A percentile compares a stretch with the other conserved stretches of the same genome.
These are phyloP conservation scores for Notechis scutatus DNA, from an alignment of 2,113 vertebrate genomes.

Conservation along the genomic window DNA sequence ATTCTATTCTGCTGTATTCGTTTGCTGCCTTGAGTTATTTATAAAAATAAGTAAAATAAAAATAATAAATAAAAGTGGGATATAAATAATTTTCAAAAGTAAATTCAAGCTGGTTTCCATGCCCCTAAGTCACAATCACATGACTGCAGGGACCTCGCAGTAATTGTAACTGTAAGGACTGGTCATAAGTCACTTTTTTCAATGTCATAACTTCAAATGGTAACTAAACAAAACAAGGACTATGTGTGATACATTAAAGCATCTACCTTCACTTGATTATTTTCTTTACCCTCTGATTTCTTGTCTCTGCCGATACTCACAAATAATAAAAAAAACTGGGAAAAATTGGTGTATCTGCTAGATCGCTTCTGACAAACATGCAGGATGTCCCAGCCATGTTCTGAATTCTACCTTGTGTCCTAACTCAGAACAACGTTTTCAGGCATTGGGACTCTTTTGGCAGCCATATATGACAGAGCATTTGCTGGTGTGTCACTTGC, in stretches of 20 bases:
- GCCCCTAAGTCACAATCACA: too few relatives aligned
- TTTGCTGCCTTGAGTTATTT: too few relatives aligned
- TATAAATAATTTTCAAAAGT: too few relatives aligned
- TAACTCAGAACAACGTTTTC: neutral
- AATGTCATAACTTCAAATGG: too few relatives aligned
- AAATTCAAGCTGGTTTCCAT: too few relatives aligned
- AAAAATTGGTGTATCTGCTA: neutral
- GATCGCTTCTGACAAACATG: neutral
- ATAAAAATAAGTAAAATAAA: too few relatives aligned
- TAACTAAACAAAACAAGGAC: too few relatives aligned
- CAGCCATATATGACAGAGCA: neutral
- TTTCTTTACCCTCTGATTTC: neutral
- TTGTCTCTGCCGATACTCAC: neutral
- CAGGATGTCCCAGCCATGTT: neutral
- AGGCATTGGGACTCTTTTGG: neutral
- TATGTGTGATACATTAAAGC: neutral
- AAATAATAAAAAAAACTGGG: neutral
- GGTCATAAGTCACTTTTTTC: too few relatives aligned
- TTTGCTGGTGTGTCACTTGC: neutral
- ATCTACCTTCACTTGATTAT: neutral
- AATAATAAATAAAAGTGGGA: too few relatives aligned
- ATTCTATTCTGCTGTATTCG: too few relatives aligned
- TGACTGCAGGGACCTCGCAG: too few relatives aligned
- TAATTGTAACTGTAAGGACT: too few relatives aligned
- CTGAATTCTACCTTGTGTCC: neutral